Conservation (phyloP, 2,113 vertebrate species). For the Gambusia affinis region DNA sequence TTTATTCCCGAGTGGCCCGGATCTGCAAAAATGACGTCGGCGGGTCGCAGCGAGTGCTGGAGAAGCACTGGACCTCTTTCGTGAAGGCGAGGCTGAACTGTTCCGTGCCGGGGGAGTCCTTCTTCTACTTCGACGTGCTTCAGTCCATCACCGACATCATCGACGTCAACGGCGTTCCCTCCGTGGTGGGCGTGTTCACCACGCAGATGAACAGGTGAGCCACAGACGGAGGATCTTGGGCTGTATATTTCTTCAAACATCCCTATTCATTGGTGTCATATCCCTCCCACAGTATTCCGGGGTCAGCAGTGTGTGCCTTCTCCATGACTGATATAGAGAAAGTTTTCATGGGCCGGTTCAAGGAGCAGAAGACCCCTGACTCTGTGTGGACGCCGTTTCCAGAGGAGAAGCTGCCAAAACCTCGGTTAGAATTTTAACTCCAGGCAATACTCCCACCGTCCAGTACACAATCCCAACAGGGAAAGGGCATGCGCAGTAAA, state of each 20-base stretch:
- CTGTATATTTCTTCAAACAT: no score
- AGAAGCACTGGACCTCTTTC: slow-evolving; percentile 99
- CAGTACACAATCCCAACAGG: neutral
- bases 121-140: slow-evolving; percentile 98
- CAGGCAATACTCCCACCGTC: neutral
- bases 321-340: slow-evolving; percentile 97
- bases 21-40: slow-evolving; percentile 98
- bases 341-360: slow-evolving; percentile 93
- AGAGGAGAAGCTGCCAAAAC: slow-evolving; percentile 95
- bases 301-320: slow-evolving; percentile 96
- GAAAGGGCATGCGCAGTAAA: neutral
- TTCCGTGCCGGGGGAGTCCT: slow-evolving; percentile 95
- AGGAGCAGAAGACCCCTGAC: slow-evolving; percentile 96
- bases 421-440: slow-evolving; percentile 82
- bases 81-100: slow-evolving; percentile 97
- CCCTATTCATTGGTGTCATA: neutral
- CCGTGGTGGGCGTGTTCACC: slow-evolving; percentile 93
- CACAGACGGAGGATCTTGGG: neutral
- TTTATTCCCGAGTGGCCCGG: slow-evolving; percentile 96
- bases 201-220: slow-evolving; percentile 98
- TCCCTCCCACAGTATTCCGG: slow-evolving; percentile 87
- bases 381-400: slow-evolving; percentile 97
- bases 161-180: slow-evolving; percentile 89
- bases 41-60: slow-evolving; percentile 96
- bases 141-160: slow-evolving; percentile 97